These are phyloP conservation scores for Hydriomena furcata DNA, from an alignment of 2,888 invertebrate genomes.

Conservation along the genomic window DNA sequence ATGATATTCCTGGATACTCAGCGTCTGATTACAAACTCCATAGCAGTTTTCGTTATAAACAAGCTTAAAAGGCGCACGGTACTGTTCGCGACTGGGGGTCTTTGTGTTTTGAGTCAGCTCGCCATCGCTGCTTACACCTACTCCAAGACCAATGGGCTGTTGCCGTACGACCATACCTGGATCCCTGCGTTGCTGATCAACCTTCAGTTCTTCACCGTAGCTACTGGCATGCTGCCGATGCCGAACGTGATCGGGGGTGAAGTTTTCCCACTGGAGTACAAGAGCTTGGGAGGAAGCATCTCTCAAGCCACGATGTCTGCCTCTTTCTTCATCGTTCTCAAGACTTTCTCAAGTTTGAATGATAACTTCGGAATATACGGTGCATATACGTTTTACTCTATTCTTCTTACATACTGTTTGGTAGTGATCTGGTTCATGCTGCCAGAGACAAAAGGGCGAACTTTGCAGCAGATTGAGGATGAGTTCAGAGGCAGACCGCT, in stretches of 20 bases:
- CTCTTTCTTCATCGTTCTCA: conserved; percentile 84
- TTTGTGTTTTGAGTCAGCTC: conserved; percentile 82
- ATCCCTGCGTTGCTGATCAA: conserved; percentile 75
- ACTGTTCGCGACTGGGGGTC: conserved; percentile 81
- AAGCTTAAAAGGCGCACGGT: conserved; percentile 83
- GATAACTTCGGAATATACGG: conserved; percentile 75
- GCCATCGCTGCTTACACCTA: conserved; percentile 73
- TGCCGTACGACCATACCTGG: conserved; percentile 62
- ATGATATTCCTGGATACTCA: conserved; percentile 85
- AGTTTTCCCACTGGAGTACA: conserved; percentile 84
- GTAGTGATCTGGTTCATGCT: conserved; percentile 79
- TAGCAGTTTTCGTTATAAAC: conserved; percentile 84
- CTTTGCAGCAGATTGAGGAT: conserved; percentile 86
- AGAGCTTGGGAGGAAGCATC: conserved; percentile 85
- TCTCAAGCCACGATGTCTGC: conserved; percentile 81
- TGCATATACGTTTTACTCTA: conserved; percentile 83
- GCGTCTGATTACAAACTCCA: conserved; percentile 81
- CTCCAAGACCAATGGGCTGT: conserved; percentile 42
- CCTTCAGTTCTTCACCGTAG: conserved; percentile 80
- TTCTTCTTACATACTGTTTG: conserved; percentile 75
- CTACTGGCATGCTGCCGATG: conserved; percentile 84
- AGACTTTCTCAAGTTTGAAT: conserved; percentile 83
- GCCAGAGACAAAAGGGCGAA: conserved; percentile 87
- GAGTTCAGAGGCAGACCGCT: conserved; percentile 65
- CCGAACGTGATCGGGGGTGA: conserved; percentile 89